A percentile compares a stretch with the other conserved stretches of the same genome.
Evolutionary conservation across 2,888 invertebrate genomes (phyloP).

Genomic region (Drosophila macrospina): DNA sequence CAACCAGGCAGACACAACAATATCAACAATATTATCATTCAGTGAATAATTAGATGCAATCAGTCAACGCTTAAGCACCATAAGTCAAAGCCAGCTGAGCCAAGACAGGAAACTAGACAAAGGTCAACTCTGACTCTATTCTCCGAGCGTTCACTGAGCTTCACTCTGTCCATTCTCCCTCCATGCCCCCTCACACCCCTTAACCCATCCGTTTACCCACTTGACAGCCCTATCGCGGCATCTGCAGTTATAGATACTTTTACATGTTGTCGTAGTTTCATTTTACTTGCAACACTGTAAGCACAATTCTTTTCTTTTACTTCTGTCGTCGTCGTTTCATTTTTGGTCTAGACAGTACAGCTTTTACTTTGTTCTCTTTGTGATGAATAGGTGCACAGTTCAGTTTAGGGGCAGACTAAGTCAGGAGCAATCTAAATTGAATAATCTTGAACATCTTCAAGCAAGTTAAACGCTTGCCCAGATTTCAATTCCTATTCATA

Average conservation of each 20-base stretch:
- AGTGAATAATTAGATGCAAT: conserved; percentile 83
- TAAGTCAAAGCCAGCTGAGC: conserved; percentile 72
- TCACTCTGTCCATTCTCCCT: background rate
- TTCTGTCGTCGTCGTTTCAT: conserved; percentile 25
- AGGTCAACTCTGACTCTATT: conserved; percentile 56
- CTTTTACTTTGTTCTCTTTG: conserved; percentile 14
- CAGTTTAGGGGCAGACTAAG: conserved; percentile 20
- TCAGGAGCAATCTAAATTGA: background rate
- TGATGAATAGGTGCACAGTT: conserved; percentile 30
- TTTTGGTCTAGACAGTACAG: conserved; percentile 23
- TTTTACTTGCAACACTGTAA: conserved; percentile 52
- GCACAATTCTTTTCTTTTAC: conserved; percentile 20
- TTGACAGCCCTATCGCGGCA: conserved; percentile 55
- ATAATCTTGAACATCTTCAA: background rate
- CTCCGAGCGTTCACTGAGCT: conserved; percentile 37
- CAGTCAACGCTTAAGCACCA: conserved; percentile 82
- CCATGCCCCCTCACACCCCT: background rate
- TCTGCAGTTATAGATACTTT: conserved; percentile 66
- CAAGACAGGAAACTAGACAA: conserved; percentile 64
- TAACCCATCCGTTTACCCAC: conserved; percentile 16
- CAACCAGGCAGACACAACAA: conserved; percentile 52
- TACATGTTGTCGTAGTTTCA: conserved; percentile 49
- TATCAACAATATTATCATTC: conserved; percentile 80
- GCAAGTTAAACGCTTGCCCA: background rate
- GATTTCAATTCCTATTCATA: background rate